These are phyloP conservation scores for Apis laboriosa DNA, from an alignment of 1,140 invertebrate genomes.

Conservation along the genomic window DNA sequence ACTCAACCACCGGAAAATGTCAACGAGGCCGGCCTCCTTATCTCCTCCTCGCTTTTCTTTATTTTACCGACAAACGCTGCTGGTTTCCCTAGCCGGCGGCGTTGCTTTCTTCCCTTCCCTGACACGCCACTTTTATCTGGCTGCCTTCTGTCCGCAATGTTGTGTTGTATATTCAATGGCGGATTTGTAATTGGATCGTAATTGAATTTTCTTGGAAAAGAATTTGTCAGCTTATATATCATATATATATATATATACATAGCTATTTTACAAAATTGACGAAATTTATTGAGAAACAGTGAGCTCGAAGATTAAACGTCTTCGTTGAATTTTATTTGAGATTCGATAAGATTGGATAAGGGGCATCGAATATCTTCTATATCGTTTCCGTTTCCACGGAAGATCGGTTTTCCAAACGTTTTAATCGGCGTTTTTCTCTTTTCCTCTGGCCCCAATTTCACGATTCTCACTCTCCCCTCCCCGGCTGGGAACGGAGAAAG, in stretches of 20 bases:
- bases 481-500: neutral
- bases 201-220: neutral
- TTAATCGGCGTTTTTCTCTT: constrained; percentile 67
- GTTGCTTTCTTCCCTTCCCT: constrained; percentile 12
- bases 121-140: constrained; percentile 38
- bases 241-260: too few relatives aligned
- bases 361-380: neutral
- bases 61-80: constrained; percentile 64
- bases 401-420: constrained; percentile 66
- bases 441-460: constrained; percentile 15
- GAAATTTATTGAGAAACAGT: too few relatives aligned
- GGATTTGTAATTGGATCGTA: neutral
- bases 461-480: neutral
- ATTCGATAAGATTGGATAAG: neutral
- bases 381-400: neutral
- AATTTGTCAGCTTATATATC: too few relatives aligned
- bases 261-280: too few relatives aligned
- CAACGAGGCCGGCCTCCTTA: constrained; percentile 69
- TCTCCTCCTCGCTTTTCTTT: constrained; percentile 68
- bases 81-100: constrained; percentile 12
- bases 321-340: neutral
- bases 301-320: neutral
- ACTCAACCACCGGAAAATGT: constrained; percentile 81
- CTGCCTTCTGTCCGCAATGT: neutral
- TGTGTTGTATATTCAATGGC: neutral